Base-by-base conservation (phyloP, 2,888 invertebrate species). In the Aspidiotus rigidus region DNA sequence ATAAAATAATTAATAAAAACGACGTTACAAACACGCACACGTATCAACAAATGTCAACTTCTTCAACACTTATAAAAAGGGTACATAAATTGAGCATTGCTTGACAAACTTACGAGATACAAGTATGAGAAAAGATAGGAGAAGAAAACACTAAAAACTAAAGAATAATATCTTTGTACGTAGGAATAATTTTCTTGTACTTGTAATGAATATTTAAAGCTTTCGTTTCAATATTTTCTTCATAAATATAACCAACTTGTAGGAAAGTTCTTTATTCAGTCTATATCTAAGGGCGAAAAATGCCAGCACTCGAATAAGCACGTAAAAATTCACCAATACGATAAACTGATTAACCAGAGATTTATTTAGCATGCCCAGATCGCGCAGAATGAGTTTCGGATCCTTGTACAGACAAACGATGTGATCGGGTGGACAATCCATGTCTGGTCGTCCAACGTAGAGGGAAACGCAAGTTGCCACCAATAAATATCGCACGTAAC, bases 401-500 rank as follows among this genome's bases (percentile, higher is more conserved):
- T 84, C 81, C 63, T 77, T 77, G 74, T 81, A 82, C 73, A 81
- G 81, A 59, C 85, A 81, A 75, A 86, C 86, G 10, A 73, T 62
- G 0, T 83, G 74, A 71, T 81, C 80, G n/a, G 79, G 77, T 0
- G 80, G 77, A 74, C 89, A 89, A 8, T 83, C 80, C 79, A 90
- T 79, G 0, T 79, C 76, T 1, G 78, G 79, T 7, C 89, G 78
- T 70, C 82, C 78, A 71, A 85, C 86, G 70, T 89, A 80, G 0
- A 87, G 78, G 1, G 82, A 74, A 1, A 76, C 80, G 74, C 79
- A 83, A 61, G 76, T 74, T 10, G 87, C 88, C 8, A 85, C 83
- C 69, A 89, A 80, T 0, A 86, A 84, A 75, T 85, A 88, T 64
- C 89, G 83, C 16, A 89, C 80, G 76, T 85, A 90, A 0, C 84